Conservation (phyloP, 2,797 vertebrate species). For the Amazona finschi region DNA sequence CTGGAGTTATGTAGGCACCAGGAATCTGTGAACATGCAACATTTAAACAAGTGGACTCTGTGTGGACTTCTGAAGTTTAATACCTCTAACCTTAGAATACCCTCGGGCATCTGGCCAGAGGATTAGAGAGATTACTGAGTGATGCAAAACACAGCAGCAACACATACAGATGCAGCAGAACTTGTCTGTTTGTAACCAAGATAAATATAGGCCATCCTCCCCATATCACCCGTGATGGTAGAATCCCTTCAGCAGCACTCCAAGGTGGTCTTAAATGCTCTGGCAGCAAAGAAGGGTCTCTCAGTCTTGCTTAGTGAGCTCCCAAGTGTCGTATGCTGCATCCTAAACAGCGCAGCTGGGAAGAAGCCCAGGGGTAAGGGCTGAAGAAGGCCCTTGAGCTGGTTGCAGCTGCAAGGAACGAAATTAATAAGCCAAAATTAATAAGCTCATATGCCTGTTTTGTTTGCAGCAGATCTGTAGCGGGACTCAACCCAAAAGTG, state of each 20-base stretch:
- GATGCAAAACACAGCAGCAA: neutral
- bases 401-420: neutral
- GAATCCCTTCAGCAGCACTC: neutral
- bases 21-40: neutral
- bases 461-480: slow-evolving; percentile 11
- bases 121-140: neutral
- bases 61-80: neutral
- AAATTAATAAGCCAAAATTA: slow-evolving; percentile 12
- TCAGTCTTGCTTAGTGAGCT: neutral
- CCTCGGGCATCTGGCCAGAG: neutral
- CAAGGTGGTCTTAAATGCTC: neutral
- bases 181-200: neutral
- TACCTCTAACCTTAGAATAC: neutral
- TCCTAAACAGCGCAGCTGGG: neutral
- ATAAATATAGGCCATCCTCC: neutral
- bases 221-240: neutral
- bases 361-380: neutral
- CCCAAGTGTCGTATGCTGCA: neutral
- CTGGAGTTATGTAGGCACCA: neutral
- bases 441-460: slow-evolving; percentile 1
- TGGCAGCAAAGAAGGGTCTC: neutral
- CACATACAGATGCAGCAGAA: neutral
- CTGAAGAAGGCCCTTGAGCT: neutral
- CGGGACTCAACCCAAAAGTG: neutral
- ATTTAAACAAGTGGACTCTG: neutral